phyloP scores from a whole-genome alignment of 2,113 vertebrate species.

The Struthidea cinerea region DNA sequence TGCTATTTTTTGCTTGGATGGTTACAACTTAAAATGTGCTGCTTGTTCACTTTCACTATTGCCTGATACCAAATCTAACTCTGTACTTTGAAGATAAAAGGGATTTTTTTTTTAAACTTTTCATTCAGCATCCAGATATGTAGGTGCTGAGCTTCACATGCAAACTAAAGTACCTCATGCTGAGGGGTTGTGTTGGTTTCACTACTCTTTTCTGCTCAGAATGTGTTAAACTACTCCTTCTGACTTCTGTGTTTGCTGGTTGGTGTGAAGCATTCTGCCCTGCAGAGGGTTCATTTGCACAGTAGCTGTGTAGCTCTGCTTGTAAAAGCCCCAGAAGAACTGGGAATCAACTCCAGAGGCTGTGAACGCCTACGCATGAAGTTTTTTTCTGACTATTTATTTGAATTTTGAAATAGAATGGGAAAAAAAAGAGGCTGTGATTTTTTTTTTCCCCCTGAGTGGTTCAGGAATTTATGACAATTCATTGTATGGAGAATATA shows the following conservation, averaged over 20 bases:
- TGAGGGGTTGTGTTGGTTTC: not conserved
- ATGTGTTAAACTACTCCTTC: not conserved
- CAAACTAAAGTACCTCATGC: not conserved
- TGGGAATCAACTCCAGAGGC: not conserved
- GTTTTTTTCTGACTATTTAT: not conserved
- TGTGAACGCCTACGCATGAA: not conserved
- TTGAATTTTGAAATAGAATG: not conserved
- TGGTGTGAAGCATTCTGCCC: not conserved
- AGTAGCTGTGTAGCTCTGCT: not conserved
- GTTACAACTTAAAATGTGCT: not conserved
- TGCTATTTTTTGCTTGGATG: not conserved
- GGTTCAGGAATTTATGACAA: not conserved
- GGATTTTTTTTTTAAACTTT: not conserved
- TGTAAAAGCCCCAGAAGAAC: not conserved
- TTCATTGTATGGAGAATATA: not conserved
- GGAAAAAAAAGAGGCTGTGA: not conserved
- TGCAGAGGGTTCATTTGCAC: not conserved
- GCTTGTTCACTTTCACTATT: not conserved
- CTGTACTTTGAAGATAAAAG: not conserved
- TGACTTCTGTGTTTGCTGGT: not conserved
- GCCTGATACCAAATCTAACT: not conserved
- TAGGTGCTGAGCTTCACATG: not conserved
- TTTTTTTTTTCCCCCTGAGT: not conserved
- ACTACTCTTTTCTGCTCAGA: not conserved
- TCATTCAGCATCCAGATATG: not conserved